Evolutionary conservation across 2,797 vertebrate genomes (phyloP).

Genomic region (Lagocephalus sceleratus): DNA sequence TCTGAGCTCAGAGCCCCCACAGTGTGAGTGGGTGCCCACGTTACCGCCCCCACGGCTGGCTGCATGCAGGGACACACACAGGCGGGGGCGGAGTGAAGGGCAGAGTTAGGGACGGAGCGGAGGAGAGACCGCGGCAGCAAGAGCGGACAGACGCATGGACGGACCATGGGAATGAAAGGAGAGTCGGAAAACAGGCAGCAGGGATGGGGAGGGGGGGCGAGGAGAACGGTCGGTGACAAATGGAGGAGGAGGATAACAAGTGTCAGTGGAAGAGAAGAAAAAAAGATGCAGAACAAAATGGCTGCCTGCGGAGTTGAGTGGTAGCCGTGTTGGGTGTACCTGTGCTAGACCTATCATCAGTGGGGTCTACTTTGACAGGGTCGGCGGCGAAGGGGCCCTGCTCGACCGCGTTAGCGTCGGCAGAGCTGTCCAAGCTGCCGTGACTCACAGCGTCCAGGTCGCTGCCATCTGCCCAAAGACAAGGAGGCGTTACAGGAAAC

Average conservation of each 20-base stretch:
- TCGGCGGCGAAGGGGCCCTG: constrained; percentile 73
- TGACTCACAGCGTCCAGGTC: constrained; percentile 86
- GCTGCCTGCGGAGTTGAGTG: constrained; percentile 29
- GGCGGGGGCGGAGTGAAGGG: constrained; percentile 63
- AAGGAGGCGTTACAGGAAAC: constrained; percentile 46
- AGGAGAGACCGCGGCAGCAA: constrained; percentile 59
- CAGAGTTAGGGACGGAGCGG: constrained; percentile 60
- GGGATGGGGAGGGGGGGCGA: constrained; percentile 7
- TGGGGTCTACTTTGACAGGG: constrained; percentile 77
- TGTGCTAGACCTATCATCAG: constrained; percentile 86
- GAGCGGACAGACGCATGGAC: constrained; percentile 37
- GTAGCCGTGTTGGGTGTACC: constrained; percentile 63
- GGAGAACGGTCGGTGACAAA: constrained; percentile 25
- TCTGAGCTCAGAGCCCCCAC: constrained; percentile 66
- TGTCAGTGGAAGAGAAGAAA: constrained; percentile 37
- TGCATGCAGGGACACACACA: constrained; percentile 70
- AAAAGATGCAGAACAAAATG: constrained; percentile 41
- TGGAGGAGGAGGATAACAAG: constrained; percentile 29
- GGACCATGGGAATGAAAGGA: constrained; percentile 15
- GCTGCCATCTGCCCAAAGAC: constrained; percentile 82
- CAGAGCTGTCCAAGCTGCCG: constrained; percentile 85
- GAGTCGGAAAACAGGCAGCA: constrained; percentile 18
- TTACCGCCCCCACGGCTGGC: constrained; percentile 49
- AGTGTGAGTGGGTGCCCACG: constrained; percentile 49
- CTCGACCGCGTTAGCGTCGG: constrained; percentile 75